A percentile compares a stretch with the other conserved stretches of the same genome.
These are phyloP conservation scores for Andricus curvator DNA, from an alignment of 2,888 invertebrate species.

Conservation along the genomic window DNA sequence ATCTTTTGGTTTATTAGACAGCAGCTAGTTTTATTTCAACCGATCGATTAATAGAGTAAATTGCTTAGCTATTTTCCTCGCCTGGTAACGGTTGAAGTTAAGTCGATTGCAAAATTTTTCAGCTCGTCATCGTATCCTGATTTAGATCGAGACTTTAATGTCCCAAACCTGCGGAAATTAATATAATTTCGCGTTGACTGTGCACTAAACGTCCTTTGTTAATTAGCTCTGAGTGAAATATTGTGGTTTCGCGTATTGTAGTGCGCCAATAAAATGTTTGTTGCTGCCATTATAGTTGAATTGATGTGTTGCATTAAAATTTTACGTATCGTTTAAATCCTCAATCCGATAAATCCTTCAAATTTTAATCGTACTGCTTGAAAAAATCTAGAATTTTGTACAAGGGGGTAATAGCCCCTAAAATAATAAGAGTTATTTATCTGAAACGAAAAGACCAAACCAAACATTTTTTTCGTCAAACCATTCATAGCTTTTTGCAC, in stretches of 20 bases:
- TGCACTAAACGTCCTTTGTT: background rate
- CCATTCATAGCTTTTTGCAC: too few relatives aligned
- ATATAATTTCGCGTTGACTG: background rate
- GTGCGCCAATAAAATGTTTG: background rate
- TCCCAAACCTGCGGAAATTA: background rate
- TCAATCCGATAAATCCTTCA: background rate
- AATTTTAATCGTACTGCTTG: background rate
- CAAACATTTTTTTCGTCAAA: too few relatives aligned
- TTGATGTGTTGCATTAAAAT: background rate
- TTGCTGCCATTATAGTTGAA: background rate
- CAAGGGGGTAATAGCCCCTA: too few relatives aligned
- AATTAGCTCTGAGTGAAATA: background rate
- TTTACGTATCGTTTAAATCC: background rate
- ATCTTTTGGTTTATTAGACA: background rate
- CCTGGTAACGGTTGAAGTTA: background rate
- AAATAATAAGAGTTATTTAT: background rate
- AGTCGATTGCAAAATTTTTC: background rate
- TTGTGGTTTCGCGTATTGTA: background rate
- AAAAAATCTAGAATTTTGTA: background rate
- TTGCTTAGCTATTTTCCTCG: background rate
- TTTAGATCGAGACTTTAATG: background rate
- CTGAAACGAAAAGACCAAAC: background rate
- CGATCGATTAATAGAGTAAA: slow-evolving; percentile 1
- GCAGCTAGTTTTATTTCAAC: background rate
- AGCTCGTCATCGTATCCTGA: background rate